Percentiles rank a stretch among this genome's conserved stretches.
These are phyloP conservation scores for Etia nguti DNA, from an alignment of 2,113 vertebrate species.

Conservation along the genomic window DNA sequence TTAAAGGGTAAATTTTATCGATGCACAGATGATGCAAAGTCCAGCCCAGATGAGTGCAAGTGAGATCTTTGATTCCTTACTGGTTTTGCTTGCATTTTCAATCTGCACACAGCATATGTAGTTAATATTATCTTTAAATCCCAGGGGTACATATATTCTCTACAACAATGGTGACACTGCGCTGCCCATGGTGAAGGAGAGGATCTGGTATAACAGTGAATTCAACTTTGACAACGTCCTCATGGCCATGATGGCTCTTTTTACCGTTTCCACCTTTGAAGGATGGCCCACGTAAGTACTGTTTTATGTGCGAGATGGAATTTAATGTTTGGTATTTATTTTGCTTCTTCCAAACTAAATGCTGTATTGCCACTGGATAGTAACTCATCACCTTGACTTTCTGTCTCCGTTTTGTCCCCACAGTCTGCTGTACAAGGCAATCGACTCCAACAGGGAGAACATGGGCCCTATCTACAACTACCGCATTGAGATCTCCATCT, in stretches of 20 bases:
- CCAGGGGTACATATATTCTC: conserved; percentile 88
- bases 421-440: conserved; percentile 94
- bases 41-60: conserved; percentile 91
- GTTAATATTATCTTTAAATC: neutral
- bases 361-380: accelerated
- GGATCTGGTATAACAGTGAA: conserved; percentile 93
- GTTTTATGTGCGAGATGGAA: neutral
- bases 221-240: conserved; percentile 98
- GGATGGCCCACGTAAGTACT: conserved; percentile 93
- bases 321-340: neutral
- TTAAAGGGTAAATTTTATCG: conserved; percentile 90
- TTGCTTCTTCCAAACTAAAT: neutral
- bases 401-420: neutral
- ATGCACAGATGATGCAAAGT: conserved; percentile 95
- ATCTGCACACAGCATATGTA: neutral
- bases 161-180: conserved; percentile 93
- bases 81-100: neutral
- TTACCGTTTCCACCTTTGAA: conserved; percentile 97
- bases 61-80: conserved; percentile 47
- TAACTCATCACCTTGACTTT: neutral
- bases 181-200: conserved; percentile 83
- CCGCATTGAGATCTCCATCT: conserved; percentile 97
- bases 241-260: conserved; percentile 98
- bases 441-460: conserved; percentile 94
- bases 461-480: conserved; percentile 95